These are phyloP conservation scores for Phainopepla nitens DNA, from an alignment of 2,113 vertebrate species.

Conservation along the genomic window DNA sequence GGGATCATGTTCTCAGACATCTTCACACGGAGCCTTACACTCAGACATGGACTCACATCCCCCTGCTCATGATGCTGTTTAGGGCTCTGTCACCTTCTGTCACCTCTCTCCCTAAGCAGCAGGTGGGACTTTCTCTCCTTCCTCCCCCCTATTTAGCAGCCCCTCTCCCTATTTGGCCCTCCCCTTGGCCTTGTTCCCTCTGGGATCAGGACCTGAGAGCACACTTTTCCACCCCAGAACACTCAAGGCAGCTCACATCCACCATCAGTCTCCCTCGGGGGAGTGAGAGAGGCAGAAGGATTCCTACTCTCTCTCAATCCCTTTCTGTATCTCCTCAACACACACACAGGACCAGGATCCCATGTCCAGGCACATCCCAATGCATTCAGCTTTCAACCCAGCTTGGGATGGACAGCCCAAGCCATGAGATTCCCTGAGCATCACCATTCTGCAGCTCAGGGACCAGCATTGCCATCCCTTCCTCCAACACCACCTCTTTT, in stretches of 20 bases:
- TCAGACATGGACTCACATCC: neutral
- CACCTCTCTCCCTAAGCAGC: neutral
- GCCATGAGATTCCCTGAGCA: neutral
- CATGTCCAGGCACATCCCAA: neutral
- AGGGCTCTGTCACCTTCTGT: neutral
- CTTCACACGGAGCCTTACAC: rapidly evolving
- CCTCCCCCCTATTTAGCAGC: rapidly evolving
- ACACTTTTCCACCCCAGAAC: neutral
- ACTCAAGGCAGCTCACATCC: neutral
- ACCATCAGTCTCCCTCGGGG: neutral
- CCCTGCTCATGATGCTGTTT: neutral
- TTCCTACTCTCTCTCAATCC: neutral
- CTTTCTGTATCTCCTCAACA: neutral
- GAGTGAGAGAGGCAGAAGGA: rapidly evolving
- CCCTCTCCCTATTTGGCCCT: too few species aligned
- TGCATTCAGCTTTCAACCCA: neutral
- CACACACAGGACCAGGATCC: neutral
- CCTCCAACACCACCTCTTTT: neutral
- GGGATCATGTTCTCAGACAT: rapidly evolving
- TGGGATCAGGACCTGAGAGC: neutral
- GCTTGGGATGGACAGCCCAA: neutral
- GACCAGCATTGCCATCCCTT: neutral
- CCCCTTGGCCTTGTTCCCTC: neutral
- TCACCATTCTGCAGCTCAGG: neutral
- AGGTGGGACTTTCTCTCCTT: neutral